Evolutionary conservation across 2,888 invertebrate genomes (phyloP), one percentile per base, ranked within the genome.

Genomic region (Monopis laevigella): DNA sequence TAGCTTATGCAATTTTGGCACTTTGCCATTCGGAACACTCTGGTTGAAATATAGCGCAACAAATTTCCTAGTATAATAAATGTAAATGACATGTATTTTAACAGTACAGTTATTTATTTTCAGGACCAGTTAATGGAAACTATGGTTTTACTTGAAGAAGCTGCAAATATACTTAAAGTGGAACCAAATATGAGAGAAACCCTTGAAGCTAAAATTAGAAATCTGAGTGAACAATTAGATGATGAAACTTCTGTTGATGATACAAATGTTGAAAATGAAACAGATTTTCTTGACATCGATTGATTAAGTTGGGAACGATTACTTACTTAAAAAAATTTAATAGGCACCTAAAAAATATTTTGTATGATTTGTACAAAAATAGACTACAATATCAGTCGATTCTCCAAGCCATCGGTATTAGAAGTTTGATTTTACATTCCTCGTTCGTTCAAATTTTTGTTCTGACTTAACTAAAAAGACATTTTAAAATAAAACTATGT

Each of bases 111-210:
- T 18, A 4, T 29, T 11, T 29, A 29, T 21, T 21, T 67, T 12
- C 62, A 87, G 84, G 83, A 81, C 42, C 77, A 82, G 49, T 56
- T 87, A 1, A 73, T 71, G 61, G 82, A 85, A 51, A 81, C 85
- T 28, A 73, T 84, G 65, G 62, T 65, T 1, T 51, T 85, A 32
- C 64, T 88, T 0, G 80, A 84, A 56, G 86, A 88, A 62, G 86
- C 87, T 1, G 62, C 80, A 1, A 78, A 82, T 41, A 87, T 88
- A 38, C 62, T 88, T 36, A 70, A 70, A 51, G 65, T 83, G 8
- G 88, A 88, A 50, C 82, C 85, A 0, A 82, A 84, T 40, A 83
- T 86, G 84, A 70, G 78, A 45, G 70, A 74, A 10, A 55, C 68
- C 1, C 52, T 87, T 2, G 70, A 80, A 46, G 61, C 66, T 3